Conservation (phyloP, 2,797 vertebrate species). For the Lithobates sylvaticus region DNA sequence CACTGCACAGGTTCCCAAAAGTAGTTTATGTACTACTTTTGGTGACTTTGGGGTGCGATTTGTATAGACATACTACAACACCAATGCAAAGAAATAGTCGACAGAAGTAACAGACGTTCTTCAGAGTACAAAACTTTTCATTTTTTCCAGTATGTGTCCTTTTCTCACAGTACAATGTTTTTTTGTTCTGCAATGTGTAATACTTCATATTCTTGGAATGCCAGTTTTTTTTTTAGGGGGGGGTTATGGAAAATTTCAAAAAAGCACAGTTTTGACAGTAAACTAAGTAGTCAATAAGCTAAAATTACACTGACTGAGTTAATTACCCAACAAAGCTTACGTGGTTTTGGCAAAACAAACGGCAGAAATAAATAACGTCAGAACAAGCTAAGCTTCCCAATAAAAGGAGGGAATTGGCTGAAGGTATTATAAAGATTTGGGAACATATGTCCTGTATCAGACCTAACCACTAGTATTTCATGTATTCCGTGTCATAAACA, state of each 20-base stretch:
- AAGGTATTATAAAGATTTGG: conserved; percentile 8
- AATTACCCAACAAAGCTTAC: conserved; percentile 34
- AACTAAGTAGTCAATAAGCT: conserved; percentile 12
- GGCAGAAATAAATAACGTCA: conserved; percentile 22
- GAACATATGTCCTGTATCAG: conserved; percentile 30
- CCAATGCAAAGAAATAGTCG: background rate
- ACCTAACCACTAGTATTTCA: conserved; percentile 4
- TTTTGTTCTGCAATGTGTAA: background rate
- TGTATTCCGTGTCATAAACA: background rate
- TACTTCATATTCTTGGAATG: conserved; percentile 33
- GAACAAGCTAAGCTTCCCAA: background rate
- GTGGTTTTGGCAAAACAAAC: conserved; percentile 30
- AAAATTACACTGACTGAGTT: conserved; percentile 22
- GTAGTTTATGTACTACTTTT: too few relatives aligned
- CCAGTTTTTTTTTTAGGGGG: background rate
- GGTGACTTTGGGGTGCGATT: too few relatives aligned
- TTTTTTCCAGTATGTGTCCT: background rate
- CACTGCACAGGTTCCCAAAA: too few relatives aligned
- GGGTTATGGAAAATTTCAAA: conserved; percentile 41
- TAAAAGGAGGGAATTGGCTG: conserved; percentile 3
- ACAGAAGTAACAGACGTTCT: background rate
- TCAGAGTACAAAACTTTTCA: background rate
- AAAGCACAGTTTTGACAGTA: conserved; percentile 6
- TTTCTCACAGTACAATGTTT: background rate
- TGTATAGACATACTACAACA: too few relatives aligned